These are phyloP conservation scores for Notodonta dromedarius DNA, from an alignment of 2,888 invertebrate species.

Conservation along the genomic window DNA sequence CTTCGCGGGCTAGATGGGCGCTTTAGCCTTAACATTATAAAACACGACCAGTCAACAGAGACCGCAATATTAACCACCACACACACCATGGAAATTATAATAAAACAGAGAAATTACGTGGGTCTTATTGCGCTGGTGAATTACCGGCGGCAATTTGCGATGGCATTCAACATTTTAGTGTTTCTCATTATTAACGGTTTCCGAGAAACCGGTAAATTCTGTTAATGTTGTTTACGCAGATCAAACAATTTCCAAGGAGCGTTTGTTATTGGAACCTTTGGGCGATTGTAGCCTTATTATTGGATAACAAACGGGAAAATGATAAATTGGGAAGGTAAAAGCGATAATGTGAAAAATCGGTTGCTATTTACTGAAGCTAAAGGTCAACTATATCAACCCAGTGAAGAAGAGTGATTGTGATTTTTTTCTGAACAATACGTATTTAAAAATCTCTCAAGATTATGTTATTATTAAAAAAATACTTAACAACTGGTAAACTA, in stretches of 20 bases:
- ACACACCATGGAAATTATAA: not conserved
- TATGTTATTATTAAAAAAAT: too few relatives aligned
- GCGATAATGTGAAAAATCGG: not conserved
- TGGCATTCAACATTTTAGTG: constrained; percentile 21
- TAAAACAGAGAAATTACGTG: constrained; percentile 10
- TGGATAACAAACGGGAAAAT: constrained; percentile 1
- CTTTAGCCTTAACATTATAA: constrained; percentile 37
- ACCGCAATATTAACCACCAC: not conserved
- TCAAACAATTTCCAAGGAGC: not conserved
- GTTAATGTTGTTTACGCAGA: not conserved
- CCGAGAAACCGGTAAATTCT: not conserved
- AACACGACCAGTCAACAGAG: constrained; percentile 6
- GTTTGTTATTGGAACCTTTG: not conserved
- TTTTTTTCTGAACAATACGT: too few relatives aligned
- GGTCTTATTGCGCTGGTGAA: constrained; percentile 25
- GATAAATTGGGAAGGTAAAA: not conserved
- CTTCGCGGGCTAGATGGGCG: too few relatives aligned
- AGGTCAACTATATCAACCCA: too few relatives aligned
- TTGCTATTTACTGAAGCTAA: not conserved
- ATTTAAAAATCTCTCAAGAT: too few relatives aligned
- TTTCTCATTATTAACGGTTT: constrained; percentile 11
- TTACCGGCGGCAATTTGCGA: constrained; percentile 30
- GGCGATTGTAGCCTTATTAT: not conserved
- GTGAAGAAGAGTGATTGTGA: too few relatives aligned
- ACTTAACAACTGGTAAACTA: too few relatives aligned